Conservation (phyloP, 2,113 vertebrate species). For the Eulacestoma nigropectus region DNA sequence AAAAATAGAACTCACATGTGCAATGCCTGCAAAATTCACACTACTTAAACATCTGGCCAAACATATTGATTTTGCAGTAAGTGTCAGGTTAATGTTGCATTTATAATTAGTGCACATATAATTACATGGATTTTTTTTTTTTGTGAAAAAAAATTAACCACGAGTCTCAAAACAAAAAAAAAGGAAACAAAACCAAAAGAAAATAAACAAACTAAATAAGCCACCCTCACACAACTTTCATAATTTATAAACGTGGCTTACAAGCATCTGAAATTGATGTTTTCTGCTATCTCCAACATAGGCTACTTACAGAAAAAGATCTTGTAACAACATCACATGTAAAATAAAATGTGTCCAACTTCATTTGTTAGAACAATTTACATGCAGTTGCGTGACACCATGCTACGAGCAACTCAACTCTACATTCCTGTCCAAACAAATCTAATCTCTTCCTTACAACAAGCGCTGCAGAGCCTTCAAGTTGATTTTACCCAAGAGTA, state of each 20-base stretch:
- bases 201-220: neutral
- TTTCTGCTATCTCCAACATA: neutral
- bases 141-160: accelerated
- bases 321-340: neutral
- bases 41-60: neutral
- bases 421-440: slow-evolving; percentile 49
- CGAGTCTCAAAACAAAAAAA: neutral
- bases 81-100: neutral
- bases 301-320: neutral
- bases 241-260: neutral
- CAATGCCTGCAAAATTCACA: neutral
- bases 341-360: neutral
- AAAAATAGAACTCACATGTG: neutral
- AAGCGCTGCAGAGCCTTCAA: slow-evolving; percentile 3
- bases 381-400: slow-evolving; percentile 29
- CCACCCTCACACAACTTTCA: neutral
- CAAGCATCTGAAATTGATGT: neutral
- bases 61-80: neutral
- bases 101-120: neutral
- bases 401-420: neutral
- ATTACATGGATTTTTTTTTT: neutral
- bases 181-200: neutral
- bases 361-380: slow-evolving; percentile 19
- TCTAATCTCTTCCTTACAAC: slow-evolving; percentile 50
- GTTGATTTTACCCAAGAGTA: slow-evolving; percentile 49